A percentile compares a stretch with the other conserved stretches of the same genome.
Conservation (phyloP, 2,888 invertebrate genomes). For the Macrophya alboannulata region DNA sequence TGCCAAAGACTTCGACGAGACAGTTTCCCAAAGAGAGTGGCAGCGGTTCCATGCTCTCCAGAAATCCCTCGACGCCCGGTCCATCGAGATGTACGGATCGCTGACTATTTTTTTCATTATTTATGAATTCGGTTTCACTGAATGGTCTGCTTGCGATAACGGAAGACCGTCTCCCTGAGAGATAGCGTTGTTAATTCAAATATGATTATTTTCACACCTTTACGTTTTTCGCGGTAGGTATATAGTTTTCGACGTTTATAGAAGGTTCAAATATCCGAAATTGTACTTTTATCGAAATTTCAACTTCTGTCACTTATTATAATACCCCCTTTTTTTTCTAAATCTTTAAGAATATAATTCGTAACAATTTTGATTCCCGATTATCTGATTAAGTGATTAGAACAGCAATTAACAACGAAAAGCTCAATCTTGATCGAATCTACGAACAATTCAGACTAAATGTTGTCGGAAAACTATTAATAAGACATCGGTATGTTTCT, state of each 20-base stretch:
- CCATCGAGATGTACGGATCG: conserved; percentile 37
- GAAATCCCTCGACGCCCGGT: conserved; percentile 45
- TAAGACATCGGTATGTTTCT: background rate
- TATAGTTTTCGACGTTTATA: background rate
- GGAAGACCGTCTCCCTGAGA: conserved; percentile 41
- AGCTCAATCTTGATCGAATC: background rate
- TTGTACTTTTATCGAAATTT: background rate
- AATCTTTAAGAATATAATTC: background rate
- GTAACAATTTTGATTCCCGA: background rate
- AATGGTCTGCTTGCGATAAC: conserved; percentile 42
- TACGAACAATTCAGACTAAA: background rate
- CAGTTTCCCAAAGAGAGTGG: conserved; percentile 54
- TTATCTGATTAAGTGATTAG: background rate
- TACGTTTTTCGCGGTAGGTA: background rate
- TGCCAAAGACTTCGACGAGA: conserved; percentile 49
- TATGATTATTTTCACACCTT: background rate
- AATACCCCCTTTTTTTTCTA: background rate
- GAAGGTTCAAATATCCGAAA: background rate
- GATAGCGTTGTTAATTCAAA: background rate
- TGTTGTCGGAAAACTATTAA: background rate
- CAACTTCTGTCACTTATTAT: background rate
- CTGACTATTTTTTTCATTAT: conserved; percentile 20
- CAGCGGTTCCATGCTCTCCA: conserved; percentile 28
- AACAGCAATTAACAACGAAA: background rate
- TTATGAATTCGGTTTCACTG: conserved; percentile 40